phyloP scores from a whole-genome alignment of 1,140 invertebrate species.

The Eubasilissa regina region DNA sequence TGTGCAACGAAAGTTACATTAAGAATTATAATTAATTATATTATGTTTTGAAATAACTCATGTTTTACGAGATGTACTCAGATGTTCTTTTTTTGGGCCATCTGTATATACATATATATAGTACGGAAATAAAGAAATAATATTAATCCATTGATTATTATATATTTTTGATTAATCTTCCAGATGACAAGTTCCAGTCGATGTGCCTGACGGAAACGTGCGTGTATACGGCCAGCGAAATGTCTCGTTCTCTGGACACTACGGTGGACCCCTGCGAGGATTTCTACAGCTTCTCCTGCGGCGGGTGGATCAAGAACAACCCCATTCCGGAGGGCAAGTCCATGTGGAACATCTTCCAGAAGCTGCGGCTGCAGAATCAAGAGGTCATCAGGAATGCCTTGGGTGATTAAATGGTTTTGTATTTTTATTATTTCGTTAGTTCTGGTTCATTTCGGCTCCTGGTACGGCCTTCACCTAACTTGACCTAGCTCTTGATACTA shows the following conservation, averaged over 20 bases:
- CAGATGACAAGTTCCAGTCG: conserved; percentile 61
- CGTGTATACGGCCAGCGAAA: conserved; percentile 87
- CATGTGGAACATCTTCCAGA: conserved; percentile 96
- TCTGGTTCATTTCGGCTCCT: too few species aligned
- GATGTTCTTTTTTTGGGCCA: too few species aligned
- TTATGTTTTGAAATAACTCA: too few species aligned
- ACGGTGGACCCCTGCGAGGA: conserved; percentile 91
- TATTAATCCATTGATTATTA: too few species aligned
- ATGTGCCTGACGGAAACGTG: conserved; percentile 87
- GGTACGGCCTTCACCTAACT: too few species aligned
- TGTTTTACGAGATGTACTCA: too few species aligned
- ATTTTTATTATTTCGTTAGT: too few species aligned
- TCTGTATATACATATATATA: too few species aligned
- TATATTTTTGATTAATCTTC: conserved; percentile 32
- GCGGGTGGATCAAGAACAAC: conserved; percentile 93
- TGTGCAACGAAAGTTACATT: too few species aligned
- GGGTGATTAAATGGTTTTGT: conserved; percentile 69
- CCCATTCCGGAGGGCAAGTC: conserved; percentile 93
- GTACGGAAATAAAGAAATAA: too few species aligned
- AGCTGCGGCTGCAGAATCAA: conserved; percentile 94
- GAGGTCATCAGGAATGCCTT: conserved; percentile 92
- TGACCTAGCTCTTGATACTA: too few species aligned
- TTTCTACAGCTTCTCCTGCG: conserved; percentile 96
- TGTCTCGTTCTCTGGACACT: conserved; percentile 88
- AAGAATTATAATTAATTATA: too few species aligned